Percentiles rank a stretch among this genome's conserved stretches.
phyloP scores from a whole-genome alignment of 2,888 invertebrate genomes.

The Luperina testacea region DNA sequence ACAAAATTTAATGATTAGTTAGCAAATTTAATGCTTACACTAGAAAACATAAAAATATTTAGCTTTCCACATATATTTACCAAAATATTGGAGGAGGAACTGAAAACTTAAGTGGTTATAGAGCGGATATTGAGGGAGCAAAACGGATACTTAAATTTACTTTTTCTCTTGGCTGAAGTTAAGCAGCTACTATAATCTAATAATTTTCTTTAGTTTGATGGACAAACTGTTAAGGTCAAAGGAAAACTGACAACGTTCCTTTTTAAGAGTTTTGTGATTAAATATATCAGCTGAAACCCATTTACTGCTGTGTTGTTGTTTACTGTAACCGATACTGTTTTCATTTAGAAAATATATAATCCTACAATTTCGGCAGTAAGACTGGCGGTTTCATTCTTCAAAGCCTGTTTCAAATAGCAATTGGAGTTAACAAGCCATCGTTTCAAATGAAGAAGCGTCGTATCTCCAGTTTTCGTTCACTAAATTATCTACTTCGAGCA shows the following conservation, averaged over 20 bases:
- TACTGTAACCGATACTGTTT: conserved; percentile 20
- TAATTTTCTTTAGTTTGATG: background rate
- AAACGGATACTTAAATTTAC: background rate
- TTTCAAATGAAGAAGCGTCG: conserved; percentile 56
- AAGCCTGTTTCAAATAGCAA: conserved; percentile 54
- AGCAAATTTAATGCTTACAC: no score
- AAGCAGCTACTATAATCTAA: background rate
- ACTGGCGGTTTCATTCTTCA: conserved; percentile 45
- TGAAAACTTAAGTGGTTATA: background rate
- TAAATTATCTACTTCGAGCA: conserved; percentile 47
- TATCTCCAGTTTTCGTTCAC: conserved; percentile 40
- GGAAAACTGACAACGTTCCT: background rate
- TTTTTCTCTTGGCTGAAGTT: background rate
- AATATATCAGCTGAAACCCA: background rate
- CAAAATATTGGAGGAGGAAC: background rate
- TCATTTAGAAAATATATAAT: conserved; percentile 34
- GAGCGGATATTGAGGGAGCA: background rate
- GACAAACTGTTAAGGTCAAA: background rate
- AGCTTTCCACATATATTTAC: background rate
- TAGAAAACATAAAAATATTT: background rate
- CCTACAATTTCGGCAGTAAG: conserved; percentile 40
- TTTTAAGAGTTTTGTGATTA: background rate
- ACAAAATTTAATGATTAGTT: background rate
- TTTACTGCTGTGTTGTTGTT: conserved; percentile 3
- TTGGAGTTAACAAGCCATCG: conserved; percentile 57